Evolutionary conservation across 2,113 vertebrate genomes (phyloP), one percentile per base, ranked within the genome.

Genomic region (Dendrocopos noguchii): DNA sequence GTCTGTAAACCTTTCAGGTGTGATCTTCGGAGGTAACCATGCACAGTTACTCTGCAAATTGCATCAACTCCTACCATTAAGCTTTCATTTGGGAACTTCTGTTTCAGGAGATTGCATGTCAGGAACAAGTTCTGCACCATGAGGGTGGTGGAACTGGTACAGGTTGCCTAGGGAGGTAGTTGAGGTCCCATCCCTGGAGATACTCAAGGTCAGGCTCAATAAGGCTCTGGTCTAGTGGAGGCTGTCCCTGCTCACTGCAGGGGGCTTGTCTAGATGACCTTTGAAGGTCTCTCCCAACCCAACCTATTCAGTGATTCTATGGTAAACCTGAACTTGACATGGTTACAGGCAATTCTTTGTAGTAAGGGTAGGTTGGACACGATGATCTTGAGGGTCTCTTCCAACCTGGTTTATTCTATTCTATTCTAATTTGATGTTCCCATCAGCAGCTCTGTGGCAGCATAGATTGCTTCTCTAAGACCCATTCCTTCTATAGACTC

Each of bases 41-140:
- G 56, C 64, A 82, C n/a, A 66, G 8, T 55, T 89, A 46, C 34
- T 63, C 77, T 80, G 47, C 67, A 72, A 14, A 47, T 53, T 85
- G 29, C 21, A 15, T 91, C 83, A 85, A 61, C 25, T 81, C 5
- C 4, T 67, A 80, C 85, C 27, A 36, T 65, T 78, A 82, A 91
- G 55, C 31, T 57, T 94, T 83, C 55, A 33, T 91, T 94, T 20
- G 88, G 68, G 60, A 85, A 44, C 61, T 57, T 91, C 44, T 82
- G 2, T 31, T n/a, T 89, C 91, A 52, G 50, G 50, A 25, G 50
- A 52, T 14, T 52, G 22, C 6, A 13, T 52, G 22, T 24, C 24
- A 52, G 50, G 50, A 52, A 13, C 22, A 52, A 52, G 50, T 52
- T 52, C 50, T 52, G 50, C 50, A 52, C 50, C 50, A 13, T 52